Evolutionary conservation across 2,888 invertebrate genomes (phyloP).

Genomic region (Pristionchus exspectatus): DNA sequence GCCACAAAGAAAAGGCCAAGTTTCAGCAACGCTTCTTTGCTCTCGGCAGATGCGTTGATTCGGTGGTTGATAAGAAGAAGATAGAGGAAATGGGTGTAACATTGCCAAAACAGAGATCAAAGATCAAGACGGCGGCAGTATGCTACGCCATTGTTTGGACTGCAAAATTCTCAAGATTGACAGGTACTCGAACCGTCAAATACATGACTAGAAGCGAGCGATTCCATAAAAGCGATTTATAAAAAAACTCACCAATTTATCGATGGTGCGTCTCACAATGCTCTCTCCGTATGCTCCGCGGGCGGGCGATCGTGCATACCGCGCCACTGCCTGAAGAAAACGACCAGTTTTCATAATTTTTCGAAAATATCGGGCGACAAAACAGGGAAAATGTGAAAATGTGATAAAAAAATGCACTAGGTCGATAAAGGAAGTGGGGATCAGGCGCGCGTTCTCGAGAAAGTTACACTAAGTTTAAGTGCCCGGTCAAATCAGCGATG

Average conservation of each 20-base stretch:
- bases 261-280: constrained; percentile 35
- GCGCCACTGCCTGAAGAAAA: constrained; percentile 39
- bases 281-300: constrained; percentile 28
- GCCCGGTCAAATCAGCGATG: background rate
- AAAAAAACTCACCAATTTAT: background rate
- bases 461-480: background rate
- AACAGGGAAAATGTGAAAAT: background rate
- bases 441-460: too few species aligned
- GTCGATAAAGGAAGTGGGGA: background rate
- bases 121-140: too few species aligned
- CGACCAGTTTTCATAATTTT: background rate
- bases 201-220: too few species aligned
- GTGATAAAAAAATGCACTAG: background rate
- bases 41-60: background rate
- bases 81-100: background rate
- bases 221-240: too few species aligned
- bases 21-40: background rate
- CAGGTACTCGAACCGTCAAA: too few species aligned
- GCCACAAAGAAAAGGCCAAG: background rate
- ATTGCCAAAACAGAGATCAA: background rate
- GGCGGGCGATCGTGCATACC: constrained; percentile 25
- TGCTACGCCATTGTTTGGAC: too few species aligned
- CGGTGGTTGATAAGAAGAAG: background rate
- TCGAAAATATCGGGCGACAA: background rate
- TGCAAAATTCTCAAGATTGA: too few species aligned